A percentile compares a stretch with the other conserved stretches of the same genome.
Conservation (phyloP, 2,113 vertebrate species). For the Lophura nycthemera region DNA sequence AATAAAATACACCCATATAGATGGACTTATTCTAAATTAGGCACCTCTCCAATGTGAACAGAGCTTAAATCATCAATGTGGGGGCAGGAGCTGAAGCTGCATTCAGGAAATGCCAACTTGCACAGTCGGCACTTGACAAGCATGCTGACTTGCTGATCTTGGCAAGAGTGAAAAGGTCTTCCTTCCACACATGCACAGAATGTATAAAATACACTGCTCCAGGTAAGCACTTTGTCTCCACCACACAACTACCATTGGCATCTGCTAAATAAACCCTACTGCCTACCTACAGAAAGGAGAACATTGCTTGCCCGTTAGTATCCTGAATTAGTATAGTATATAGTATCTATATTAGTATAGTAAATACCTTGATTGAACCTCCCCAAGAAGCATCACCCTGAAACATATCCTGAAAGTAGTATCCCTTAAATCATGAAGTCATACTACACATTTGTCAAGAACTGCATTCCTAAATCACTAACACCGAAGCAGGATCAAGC, state of each 20-base stretch:
- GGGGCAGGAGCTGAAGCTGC: background rate
- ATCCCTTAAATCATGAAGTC: background rate
- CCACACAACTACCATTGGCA: background rate
- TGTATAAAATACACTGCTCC: background rate
- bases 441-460: background rate
- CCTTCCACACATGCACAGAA: background rate
- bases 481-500: background rate
- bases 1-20: background rate
- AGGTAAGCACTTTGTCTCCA: background rate
- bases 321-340: background rate
- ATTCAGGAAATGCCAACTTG: background rate
- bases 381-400: background rate
- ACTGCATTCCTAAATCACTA: background rate
- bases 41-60: background rate
- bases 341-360: too few relatives aligned
- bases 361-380: background rate
- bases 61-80: background rate
- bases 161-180: background rate
- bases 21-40: background rate
- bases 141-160: background rate
- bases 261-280: background rate
- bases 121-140: rapidly evolving
- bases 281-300: background rate
- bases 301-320: background rate
- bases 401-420: background rate